Evolutionary conservation across 2,797 vertebrate species (phyloP), one percentile per base, ranked within the genome.

Genomic region (Psittacula echo): DNA sequence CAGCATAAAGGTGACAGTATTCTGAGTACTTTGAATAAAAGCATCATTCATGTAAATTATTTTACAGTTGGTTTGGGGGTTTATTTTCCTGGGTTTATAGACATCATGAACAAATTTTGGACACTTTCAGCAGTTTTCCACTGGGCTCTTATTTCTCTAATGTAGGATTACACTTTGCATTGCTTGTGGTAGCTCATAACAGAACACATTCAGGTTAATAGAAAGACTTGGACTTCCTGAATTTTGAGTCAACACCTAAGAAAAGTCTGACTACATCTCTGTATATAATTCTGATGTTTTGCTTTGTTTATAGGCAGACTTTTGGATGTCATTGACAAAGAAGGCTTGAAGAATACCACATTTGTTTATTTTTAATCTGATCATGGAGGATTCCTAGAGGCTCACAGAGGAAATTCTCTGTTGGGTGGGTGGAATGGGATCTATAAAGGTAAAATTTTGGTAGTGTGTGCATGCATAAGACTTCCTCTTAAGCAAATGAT

Each of bases 331-430:
- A 97, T 99, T 61, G 98, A 99, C 74, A 98, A 97, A 29, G 97
- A 99, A 10, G 94, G 94, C 10, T 97, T 99, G 23, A 95, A 97
- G 60, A 98, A 98, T 88, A 98, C 90, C 50, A 99, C 98, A 4
- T 93, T 99, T 14, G 94, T 98, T 89, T 98, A 99, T 96, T 99
- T 99, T 95, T 98, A 99, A 32, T 99, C 99, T 19, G 99, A 99
- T 95, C 98, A 99, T 6, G 99, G 99, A 13, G 99, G 98, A 82
- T 97, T 94, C 65, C 77, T 99, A 29, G 98, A 99, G 86, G 95
- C 96, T 32, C 67, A 61, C 14, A 89, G 97, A 47, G 53, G 89
- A 37, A 83, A 74, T 6, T 94, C 93, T 39, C 98, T 96, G 61
- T 89, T 94, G 39, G 98, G 98, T 94, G 99, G 99, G 89, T 99